These are phyloP conservation scores for Salpingus planirostris DNA, from an alignment of 2,888 invertebrate species.

Conservation along the genomic window DNA sequence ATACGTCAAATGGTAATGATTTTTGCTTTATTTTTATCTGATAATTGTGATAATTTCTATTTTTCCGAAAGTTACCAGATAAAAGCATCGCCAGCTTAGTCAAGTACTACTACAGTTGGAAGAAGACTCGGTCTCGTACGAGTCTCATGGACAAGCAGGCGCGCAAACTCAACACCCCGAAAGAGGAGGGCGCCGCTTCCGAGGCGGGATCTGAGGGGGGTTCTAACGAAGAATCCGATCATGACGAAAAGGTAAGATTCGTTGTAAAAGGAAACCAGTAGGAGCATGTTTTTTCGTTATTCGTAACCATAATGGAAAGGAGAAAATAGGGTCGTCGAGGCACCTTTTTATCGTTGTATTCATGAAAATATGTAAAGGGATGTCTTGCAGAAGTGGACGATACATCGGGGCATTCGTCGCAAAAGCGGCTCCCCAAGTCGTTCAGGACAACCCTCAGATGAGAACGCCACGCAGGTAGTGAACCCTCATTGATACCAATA, in stretches of 20 bases:
- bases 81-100: slow-evolving; percentile 94
- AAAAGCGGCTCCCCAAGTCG: slow-evolving; percentile 53
- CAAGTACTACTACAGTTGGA: slow-evolving; percentile 98
- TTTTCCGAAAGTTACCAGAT: slow-evolving; percentile 71
- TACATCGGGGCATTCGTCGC: slow-evolving; percentile 70
- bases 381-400: slow-evolving; percentile 66
- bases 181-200: slow-evolving; percentile 61
- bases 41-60: background rate
- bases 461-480: slow-evolving; percentile 48
- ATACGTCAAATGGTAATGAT: slow-evolving; percentile 88
- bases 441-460: slow-evolving; percentile 44
- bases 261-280: background rate
- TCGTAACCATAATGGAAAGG: too few species aligned
- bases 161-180: slow-evolving; percentile 54
- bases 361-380: slow-evolving; percentile 13
- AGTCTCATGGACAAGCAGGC: slow-evolving; percentile 89
- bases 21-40: background rate
- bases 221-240: slow-evolving; percentile 78
- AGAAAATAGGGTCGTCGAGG: too few species aligned
- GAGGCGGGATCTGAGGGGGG: slow-evolving; percentile 79
- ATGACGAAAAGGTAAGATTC: slow-evolving; percentile 75
- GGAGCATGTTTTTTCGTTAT: too few species aligned
- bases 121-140: slow-evolving; percentile 85
- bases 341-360: slow-evolving; percentile 1
- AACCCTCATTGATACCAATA: slow-evolving; percentile 16